Evolutionary conservation across 1,140 invertebrate species (phyloP).

Genomic region (Ostrea edulis): DNA sequence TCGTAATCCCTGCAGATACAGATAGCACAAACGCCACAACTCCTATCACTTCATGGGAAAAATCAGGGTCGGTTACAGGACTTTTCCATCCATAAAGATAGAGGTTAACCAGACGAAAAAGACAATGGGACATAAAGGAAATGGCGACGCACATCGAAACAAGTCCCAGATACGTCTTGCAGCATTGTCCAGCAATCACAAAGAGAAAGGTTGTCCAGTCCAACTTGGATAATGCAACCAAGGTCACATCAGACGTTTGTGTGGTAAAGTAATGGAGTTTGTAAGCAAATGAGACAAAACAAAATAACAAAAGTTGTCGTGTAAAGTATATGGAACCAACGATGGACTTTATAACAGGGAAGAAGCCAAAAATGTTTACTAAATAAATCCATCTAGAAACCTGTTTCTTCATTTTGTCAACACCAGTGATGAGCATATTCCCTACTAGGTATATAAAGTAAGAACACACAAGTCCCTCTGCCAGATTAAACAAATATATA

Average conservation of each 20-base stretch:
- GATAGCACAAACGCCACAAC: background rate
- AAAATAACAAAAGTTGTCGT: conserved; percentile 8
- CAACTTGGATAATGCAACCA: background rate
- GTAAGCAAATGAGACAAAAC: background rate
- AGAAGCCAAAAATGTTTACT: background rate
- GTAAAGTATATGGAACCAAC: background rate
- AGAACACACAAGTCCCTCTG: background rate
- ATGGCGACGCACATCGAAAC: background rate
- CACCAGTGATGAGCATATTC: background rate
- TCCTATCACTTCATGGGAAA: background rate
- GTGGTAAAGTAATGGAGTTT: background rate
- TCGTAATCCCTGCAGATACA: background rate
- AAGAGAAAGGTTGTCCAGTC: background rate
- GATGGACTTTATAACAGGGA: background rate
- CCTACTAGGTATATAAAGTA: background rate
- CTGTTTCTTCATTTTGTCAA: background rate
- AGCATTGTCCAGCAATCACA: background rate
- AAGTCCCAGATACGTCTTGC: conserved; percentile 2
- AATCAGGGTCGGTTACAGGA: background rate
- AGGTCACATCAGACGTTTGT: background rate
- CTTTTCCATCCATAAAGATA: background rate
- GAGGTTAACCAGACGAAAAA: background rate
- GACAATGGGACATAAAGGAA: background rate
- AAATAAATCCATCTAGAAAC: background rate
- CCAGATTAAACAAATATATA: background rate